These are phyloP conservation scores for Trichomalopsis sarcophagae DNA, from an alignment of 1,140 invertebrate genomes.

Conservation along the genomic window DNA sequence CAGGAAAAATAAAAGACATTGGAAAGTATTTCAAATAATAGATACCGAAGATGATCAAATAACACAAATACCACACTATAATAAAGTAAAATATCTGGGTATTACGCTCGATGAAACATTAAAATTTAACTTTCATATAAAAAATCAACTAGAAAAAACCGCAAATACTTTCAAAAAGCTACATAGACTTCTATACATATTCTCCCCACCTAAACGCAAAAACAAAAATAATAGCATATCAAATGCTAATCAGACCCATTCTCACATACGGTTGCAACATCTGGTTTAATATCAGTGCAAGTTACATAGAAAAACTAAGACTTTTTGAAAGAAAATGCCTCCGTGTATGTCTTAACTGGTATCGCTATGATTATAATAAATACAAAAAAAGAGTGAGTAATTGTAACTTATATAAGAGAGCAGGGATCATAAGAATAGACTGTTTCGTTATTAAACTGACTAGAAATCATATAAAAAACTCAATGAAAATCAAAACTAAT, in stretches of 20 bases:
- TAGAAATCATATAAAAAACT: background rate
- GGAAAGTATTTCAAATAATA: conserved; percentile 21
- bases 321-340: conserved; percentile 39
- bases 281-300: conserved; percentile 54
- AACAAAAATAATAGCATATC: conserved; percentile 56
- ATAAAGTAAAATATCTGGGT: conserved; percentile 53
- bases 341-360: conserved; percentile 31
- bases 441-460: background rate
- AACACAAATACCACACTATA: conserved; percentile 35
- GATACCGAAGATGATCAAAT: background rate
- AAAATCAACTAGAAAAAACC: conserved; percentile 50
- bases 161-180: conserved; percentile 45
- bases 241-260: conserved; percentile 54
- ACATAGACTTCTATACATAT: conserved; percentile 50
- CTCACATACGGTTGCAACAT: conserved; percentile 54
- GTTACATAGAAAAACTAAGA: background rate
- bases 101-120: conserved; percentile 50
- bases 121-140: conserved; percentile 45
- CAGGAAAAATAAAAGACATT: background rate
- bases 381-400: conserved; percentile 43
- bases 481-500: conserved; percentile 21
- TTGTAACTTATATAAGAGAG: conserved; percentile 33
- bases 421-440: background rate
- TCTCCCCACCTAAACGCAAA: conserved; percentile 40
- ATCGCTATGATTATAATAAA: background rate